Conservation (phyloP, 2,113 vertebrate genomes). For the Trachemys scripta region DNA sequence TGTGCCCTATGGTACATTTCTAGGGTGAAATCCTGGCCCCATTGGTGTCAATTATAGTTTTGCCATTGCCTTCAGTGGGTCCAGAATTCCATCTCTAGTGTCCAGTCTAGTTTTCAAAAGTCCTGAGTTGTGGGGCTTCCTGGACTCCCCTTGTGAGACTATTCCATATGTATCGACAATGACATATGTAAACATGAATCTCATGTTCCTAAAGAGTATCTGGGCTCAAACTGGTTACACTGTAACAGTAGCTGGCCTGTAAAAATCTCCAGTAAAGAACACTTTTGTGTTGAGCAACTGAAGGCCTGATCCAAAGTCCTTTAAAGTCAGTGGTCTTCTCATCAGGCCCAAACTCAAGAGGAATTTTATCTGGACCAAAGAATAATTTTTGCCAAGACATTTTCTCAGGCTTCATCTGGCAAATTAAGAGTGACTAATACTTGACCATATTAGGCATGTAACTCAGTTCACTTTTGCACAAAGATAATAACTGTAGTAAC, state of each 20-base stretch:
- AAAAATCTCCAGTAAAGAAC: fast-evolving
- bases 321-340: slow-evolving; percentile 31
- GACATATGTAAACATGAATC: not conserved
- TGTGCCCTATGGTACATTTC: not conserved
- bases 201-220: fast-evolving
- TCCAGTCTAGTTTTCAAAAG: not conserved
- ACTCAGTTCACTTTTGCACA: not conserved
- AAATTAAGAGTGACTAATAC: not conserved
- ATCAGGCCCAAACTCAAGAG: slow-evolving; percentile 12
- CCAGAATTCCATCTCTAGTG: not conserved
- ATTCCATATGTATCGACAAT: no score
- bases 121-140: not conserved
- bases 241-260: not conserved
- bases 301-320: not conserved
- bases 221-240: fast-evolving
- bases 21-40: fast-evolving
- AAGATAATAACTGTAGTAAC: not conserved
- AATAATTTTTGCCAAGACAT: slow-evolving; percentile 8
- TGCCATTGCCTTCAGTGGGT: not conserved
- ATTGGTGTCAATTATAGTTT: not conserved
- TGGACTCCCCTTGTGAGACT: not conserved
- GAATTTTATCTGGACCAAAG: slow-evolving; percentile 63
- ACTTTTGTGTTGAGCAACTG: not conserved
- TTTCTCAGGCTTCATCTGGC: slow-evolving; percentile 53
- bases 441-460: not conserved